Percentiles rank a stretch among this genome's conserved stretches.
These are phyloP conservation scores for Dynastes tityus DNA, from an alignment of 2,888 invertebrate species.

Conservation along the genomic window DNA sequence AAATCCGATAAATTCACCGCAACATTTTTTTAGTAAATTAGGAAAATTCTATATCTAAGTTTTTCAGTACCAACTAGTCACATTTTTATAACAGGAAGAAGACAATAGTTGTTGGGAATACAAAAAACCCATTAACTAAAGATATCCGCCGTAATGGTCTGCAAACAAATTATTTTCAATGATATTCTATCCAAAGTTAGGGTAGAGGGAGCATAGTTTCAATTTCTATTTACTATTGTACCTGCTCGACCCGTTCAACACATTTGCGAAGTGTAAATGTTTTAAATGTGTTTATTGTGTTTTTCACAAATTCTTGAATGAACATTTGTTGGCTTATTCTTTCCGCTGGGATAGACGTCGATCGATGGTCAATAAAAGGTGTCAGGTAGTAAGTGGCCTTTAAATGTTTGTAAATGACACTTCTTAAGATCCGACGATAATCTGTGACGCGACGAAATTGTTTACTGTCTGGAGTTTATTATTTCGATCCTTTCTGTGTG, in stretches of 20 bases:
- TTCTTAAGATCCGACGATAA: slow-evolving; percentile 43
- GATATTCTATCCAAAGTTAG: not conserved
- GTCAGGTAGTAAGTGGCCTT: slow-evolving; percentile 46
- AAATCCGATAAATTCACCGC: no score
- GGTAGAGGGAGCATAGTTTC: not conserved
- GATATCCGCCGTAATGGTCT: not conserved
- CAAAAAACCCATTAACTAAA: not conserved
- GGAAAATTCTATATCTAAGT: no score
- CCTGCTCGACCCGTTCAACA: slow-evolving; percentile 13
- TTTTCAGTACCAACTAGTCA: not conserved
- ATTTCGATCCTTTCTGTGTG: not conserved
- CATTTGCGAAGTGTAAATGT: slow-evolving; percentile 26
- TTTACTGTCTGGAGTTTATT: slow-evolving; percentile 37
- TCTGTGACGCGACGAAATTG: slow-evolving; percentile 38
- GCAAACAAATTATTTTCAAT: slow-evolving; percentile 7
- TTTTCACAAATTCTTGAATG: slow-evolving; percentile 41
- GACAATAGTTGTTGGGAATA: not conserved
- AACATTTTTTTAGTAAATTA: no score
- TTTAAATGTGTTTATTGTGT: slow-evolving; percentile 29
- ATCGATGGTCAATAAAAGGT: slow-evolving; percentile 37
- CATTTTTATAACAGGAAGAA: slow-evolving; percentile 1
- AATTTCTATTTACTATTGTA: not conserved
- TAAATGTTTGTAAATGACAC: slow-evolving; percentile 45
- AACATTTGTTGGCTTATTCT: slow-evolving; percentile 27
- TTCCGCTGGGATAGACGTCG: slow-evolving; percentile 4